Percentiles rank a stretch among this genome's conserved stretches.
These are phyloP conservation scores for Dorcus hopei DNA, from an alignment of 2,888 invertebrate genomes.

Conservation along the genomic window DNA sequence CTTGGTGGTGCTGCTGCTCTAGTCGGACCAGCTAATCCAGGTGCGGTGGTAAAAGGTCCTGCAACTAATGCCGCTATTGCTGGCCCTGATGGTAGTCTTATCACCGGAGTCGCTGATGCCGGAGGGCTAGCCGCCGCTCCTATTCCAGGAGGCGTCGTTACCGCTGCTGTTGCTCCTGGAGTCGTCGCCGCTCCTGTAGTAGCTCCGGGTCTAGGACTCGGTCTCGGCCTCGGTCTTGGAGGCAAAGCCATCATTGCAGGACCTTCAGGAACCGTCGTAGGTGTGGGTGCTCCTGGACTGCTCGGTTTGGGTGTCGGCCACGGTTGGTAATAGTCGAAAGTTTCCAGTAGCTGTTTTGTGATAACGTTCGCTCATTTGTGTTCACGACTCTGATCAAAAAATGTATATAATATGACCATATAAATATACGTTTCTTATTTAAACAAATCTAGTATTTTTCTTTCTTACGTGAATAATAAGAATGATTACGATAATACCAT, in stretches of 20 bases:
- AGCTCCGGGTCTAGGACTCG: slow-evolving; percentile 9
- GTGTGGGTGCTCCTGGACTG: too few species aligned
- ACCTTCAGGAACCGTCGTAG: slow-evolving; percentile 7
- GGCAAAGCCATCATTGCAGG: slow-evolving; percentile 8
- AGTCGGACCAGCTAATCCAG: slow-evolving; percentile 24
- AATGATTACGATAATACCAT: too few species aligned
- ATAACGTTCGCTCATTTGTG: too few species aligned
- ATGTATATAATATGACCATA: too few species aligned
- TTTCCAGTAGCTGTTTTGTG: too few species aligned
- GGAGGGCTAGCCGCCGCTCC: slow-evolving; percentile 28
- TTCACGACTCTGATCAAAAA: too few species aligned
- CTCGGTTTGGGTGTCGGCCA: too few species aligned
- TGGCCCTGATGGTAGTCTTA: slow-evolving; percentile 44
- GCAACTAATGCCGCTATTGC: slow-evolving; percentile 23
- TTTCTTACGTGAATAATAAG: too few species aligned
- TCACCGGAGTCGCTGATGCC: slow-evolving; percentile 45
- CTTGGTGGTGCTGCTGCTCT: slow-evolving; percentile 21
- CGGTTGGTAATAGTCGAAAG: too few species aligned
- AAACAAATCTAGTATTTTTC: too few species aligned
- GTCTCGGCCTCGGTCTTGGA: slow-evolving; percentile 11
- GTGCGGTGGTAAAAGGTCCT: slow-evolving; percentile 25
- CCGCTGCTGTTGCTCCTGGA: slow-evolving; percentile 18
- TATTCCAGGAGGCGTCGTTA: slow-evolving; percentile 20
- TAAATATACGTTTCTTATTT: too few species aligned
- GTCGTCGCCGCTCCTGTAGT: slow-evolving; percentile 18